Base-by-base conservation (phyloP, 1,140 invertebrate genomes). In the Rhynchophorus ferrugineus region DNA sequence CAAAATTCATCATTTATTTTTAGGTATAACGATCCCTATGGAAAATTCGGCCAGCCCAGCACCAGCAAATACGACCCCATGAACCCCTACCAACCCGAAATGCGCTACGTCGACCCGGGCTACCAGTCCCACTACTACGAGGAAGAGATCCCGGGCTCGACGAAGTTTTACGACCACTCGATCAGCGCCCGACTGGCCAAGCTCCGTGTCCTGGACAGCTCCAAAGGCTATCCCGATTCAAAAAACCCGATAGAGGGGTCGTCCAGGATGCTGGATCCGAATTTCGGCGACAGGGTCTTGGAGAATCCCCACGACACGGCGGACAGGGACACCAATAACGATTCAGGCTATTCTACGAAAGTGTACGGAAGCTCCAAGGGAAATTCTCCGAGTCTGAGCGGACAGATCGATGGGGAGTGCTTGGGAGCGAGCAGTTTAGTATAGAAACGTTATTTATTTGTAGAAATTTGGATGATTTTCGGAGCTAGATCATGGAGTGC, bases 301-400 rank as follows among this genome's bases (percentile, higher is more conserved):
- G 52, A 49, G 24, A 62, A 64, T 54, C 53, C 60, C 20, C 59
- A 62, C 18, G 66, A 68, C 50, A 61, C 36, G 2, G 59, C 73
- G 3, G 79, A 82, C 58, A 64, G 77, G 39, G 83, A 85, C 60
- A 79, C 79, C 0, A 83, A 85, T 61, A 85, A 85, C 62, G 85
- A 87, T 67, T 87, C 85, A 8, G 85, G 84, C 1, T 87, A 87
- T 61, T 85, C 83, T 54, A 87, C 84, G 9, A 81, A 84, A 59
- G 81, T 85, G 55, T 85, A 84, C 51, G 84, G 83, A 3, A 85
- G 82, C 38, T 85, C 83, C 6, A 83, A 85, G 63, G 84, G 84
- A 0, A 83, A 84, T 11, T 85, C 83, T 2, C 85, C 85, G 9
- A 84, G 82, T 60, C 74, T 87, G 14, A 85, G 82, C 24, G 83